These are phyloP conservation scores for Caenorhabditis elegans DNA, from an alignment of 1,140 invertebrate species.

Conservation along the genomic window DNA sequence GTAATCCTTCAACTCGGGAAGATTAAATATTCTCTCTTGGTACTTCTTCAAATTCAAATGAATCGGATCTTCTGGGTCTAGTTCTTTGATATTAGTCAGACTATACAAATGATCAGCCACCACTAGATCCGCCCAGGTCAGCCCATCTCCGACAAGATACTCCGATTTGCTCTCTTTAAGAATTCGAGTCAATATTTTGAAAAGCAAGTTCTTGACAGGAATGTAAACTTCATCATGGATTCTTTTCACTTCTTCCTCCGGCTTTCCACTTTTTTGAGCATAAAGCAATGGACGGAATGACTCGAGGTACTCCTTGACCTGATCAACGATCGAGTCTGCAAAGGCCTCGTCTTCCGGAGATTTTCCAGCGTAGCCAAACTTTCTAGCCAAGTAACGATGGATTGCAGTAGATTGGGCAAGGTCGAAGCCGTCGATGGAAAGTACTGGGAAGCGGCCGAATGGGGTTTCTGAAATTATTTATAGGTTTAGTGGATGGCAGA, in stretches of 20 bases:
- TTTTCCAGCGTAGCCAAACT: neutral
- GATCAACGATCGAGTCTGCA: neutral
- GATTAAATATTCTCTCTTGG: neutral
- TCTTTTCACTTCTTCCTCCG: neutral
- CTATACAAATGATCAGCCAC: neutral
- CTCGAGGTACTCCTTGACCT: neutral
- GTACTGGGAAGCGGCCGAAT: neutral
- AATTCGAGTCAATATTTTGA: neutral
- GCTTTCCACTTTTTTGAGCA: neutral
- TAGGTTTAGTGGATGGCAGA: too few relatives aligned
- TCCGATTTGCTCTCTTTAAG: neutral
- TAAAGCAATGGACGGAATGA: neutral
- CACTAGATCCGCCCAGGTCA: conserved; percentile 2
- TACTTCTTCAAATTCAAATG: neutral
- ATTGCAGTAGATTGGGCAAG: neutral
- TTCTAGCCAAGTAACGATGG: neutral
- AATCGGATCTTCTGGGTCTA: neutral
- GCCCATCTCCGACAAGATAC: neutral
- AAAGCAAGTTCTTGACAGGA: neutral
- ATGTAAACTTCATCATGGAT: neutral
- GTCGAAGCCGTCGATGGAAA: neutral
- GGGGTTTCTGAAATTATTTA: conserved; percentile 16
- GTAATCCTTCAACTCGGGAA: neutral
- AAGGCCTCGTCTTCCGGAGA: too few relatives aligned
- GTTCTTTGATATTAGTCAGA: neutral